Percentiles rank a stretch among this genome's conserved stretches.
These are phyloP conservation scores for Saturnia japonica DNA, from an alignment of 2,888 invertebrate genomes.

Conservation along the genomic window DNA sequence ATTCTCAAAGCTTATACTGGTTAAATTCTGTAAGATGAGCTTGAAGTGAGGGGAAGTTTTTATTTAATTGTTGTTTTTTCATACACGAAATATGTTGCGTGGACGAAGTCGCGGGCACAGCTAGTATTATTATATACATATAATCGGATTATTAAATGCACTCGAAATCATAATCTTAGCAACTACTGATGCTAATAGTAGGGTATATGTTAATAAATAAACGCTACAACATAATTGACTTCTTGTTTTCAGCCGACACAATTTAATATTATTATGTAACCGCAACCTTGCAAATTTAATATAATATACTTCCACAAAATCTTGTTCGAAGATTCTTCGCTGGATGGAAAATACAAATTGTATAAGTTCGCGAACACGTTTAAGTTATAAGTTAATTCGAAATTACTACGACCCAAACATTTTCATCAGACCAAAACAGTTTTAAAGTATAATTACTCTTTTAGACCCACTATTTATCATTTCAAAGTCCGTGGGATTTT, in stretches of 20 bases:
- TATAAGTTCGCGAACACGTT: background rate
- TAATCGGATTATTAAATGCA: background rate
- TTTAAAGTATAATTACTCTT: background rate
- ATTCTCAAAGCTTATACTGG: too few relatives aligned
- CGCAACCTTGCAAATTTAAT: constrained; percentile 12
- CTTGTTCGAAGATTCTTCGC: constrained; percentile 3
- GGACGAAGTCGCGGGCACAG: too few relatives aligned
- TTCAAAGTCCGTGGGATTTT: background rate
- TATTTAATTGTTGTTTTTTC: too few relatives aligned
- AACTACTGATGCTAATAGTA: background rate
- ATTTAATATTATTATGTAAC: constrained; percentile 7
- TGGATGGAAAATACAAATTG: background rate
- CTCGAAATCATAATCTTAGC: background rate
- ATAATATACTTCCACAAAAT: background rate
- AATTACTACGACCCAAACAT: background rate
- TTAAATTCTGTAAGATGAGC: too few relatives aligned
- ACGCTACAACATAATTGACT: background rate
- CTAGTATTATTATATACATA: too few relatives aligned
- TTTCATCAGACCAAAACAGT: background rate
- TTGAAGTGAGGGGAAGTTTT: too few relatives aligned
- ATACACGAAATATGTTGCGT: too few relatives aligned
- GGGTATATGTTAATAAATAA: constrained; percentile 1
- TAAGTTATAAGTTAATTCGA: constrained; percentile 1
- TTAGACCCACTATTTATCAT: background rate
- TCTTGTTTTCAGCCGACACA: background rate